phyloP scores from a whole-genome alignment of 1,140 invertebrate species.

The Zelostemma sp. region DNA sequence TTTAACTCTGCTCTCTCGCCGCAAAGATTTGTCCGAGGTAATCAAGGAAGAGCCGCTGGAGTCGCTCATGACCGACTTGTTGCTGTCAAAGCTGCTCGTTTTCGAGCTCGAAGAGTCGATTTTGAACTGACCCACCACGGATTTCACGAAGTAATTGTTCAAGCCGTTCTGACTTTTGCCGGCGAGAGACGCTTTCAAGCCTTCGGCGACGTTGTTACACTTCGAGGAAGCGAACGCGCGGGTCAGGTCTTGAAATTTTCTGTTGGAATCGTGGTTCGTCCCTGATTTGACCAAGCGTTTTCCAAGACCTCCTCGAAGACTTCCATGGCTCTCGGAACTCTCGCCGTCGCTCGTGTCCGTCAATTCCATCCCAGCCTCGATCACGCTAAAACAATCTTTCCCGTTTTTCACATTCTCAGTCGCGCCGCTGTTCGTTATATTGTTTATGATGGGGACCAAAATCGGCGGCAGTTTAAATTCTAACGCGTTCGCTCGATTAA shows the following conservation, averaged over 20 bases:
- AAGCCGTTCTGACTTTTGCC: slow-evolving; percentile 14
- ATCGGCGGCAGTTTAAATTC: slow-evolving; percentile 77
- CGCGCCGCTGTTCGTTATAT: slow-evolving; percentile 67
- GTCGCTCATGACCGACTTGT: slow-evolving; percentile 57
- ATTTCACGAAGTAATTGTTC: slow-evolving; percentile 35
- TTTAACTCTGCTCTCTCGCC: slow-evolving; percentile 69
- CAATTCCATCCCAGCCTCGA: slow-evolving; percentile 39
- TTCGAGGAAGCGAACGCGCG: not conserved
- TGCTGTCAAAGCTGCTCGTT: slow-evolving; percentile 60
- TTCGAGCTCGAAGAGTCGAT: slow-evolving; percentile 56
- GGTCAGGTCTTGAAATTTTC: not conserved
- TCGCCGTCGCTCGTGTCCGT: slow-evolving; percentile 54
- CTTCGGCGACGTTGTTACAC: slow-evolving; percentile 14
- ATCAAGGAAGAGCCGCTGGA: slow-evolving; percentile 53
- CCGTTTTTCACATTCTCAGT: slow-evolving; percentile 59
- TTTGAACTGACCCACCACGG: slow-evolving; percentile 26
- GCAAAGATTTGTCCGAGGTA: slow-evolving; percentile 43
- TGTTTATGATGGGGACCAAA: slow-evolving; percentile 74
- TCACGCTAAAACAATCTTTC: too few species aligned
- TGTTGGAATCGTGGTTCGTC: slow-evolving; percentile 22
- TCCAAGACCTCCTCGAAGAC: slow-evolving; percentile 52
- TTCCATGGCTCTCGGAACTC: slow-evolving; percentile 56
- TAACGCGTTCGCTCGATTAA: slow-evolving; percentile 51
- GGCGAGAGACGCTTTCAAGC: slow-evolving; percentile 4
- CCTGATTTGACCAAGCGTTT: slow-evolving; percentile 49